A percentile compares a stretch with the other conserved stretches of the same genome.
These are phyloP conservation scores for Rhinichthys osculus DNA, from an alignment of 2,797 vertebrate species.

Conservation along the genomic window DNA sequence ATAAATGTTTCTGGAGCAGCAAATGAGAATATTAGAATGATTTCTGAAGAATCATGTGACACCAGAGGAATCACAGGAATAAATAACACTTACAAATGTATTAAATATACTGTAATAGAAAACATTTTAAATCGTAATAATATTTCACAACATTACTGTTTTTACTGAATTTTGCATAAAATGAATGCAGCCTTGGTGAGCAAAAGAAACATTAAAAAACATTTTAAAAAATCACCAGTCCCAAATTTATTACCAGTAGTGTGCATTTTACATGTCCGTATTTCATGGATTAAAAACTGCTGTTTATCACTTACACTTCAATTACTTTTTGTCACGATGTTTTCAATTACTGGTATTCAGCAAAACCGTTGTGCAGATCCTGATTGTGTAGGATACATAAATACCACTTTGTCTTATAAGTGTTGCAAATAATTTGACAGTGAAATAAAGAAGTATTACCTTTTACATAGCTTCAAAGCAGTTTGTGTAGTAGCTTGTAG, in stretches of 20 bases:
- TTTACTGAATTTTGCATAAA: background rate
- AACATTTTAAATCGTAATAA: background rate
- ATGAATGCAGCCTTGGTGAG: background rate
- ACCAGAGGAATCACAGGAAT: background rate
- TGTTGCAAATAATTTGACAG: background rate
- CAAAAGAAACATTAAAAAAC: background rate
- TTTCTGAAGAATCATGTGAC: background rate
- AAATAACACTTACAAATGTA: background rate
- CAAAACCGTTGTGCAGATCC: background rate
- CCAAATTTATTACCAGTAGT: no score
- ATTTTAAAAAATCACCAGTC: no score
- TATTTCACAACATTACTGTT: background rate
- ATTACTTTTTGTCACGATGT: no score
- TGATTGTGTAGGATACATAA: slow-evolving; percentile 5
- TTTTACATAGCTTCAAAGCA: background rate
- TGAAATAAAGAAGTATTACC: background rate
- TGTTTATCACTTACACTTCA: background rate
- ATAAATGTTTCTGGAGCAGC: background rate
- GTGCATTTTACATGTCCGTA: background rate
- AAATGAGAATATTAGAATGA: background rate
- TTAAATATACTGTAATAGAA: background rate
- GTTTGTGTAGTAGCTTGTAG: background rate
- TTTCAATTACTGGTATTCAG: background rate
- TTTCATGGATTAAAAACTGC: background rate
- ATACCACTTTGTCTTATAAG: background rate